Conservation (phyloP, 2,888 invertebrate genomes). For the Epistrophella euchroma region DNA sequence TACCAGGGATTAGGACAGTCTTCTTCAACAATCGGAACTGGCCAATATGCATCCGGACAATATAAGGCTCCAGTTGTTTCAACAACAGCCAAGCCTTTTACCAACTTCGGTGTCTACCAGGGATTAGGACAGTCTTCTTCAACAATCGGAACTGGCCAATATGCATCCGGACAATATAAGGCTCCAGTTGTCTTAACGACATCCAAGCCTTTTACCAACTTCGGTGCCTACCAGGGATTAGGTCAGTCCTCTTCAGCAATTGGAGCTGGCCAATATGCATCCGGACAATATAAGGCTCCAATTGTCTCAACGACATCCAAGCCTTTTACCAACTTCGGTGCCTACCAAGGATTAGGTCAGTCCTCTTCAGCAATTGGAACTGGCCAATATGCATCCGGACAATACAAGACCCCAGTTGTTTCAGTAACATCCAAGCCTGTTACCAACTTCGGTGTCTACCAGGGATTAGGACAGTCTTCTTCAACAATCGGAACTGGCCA, state of each 20-base stretch:
- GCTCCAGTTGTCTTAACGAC: neutral
- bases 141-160: neutral
- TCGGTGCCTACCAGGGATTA: neutral
- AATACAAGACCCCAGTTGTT: slow-evolving; percentile 2
- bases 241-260: neutral
- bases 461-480: neutral
- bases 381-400: neutral
- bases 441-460: neutral
- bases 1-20: slow-evolving; percentile 8
- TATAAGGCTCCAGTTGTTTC: neutral
- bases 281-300: slow-evolving; percentile 1
- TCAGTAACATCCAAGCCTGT: slow-evolving; percentile 25
- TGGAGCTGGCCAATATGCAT: neutral
- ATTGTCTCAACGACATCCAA: neutral
- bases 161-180: neutral
- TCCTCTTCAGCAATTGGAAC: neutral
- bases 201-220: neutral
- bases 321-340: neutral
- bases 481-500: neutral
- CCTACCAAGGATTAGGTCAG: neutral
- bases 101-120: neutral
- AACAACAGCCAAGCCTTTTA: neutral
- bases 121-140: neutral
- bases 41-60: neutral
- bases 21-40: neutral